These are phyloP conservation scores for Mythimna vitellina DNA, from an alignment of 2,888 invertebrate genomes.

Conservation along the genomic window DNA sequence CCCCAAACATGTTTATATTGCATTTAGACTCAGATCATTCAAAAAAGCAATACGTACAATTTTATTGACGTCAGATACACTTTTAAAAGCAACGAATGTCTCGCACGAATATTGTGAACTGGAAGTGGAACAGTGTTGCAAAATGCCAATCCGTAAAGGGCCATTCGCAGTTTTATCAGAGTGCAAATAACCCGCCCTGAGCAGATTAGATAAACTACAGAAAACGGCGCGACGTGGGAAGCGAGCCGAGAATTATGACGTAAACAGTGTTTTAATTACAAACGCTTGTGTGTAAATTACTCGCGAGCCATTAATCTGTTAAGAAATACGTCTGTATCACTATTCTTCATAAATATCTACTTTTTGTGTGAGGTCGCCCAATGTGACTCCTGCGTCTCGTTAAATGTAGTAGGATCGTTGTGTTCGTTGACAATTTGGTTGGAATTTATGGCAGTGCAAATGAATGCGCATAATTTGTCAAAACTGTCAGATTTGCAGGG, in stretches of 20 bases:
- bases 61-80: constrained; percentile 47
- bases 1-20: constrained; percentile 80
- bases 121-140: constrained; percentile 72
- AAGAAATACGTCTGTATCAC: constrained; percentile 62
- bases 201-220: constrained; percentile 87
- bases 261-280: constrained; percentile 72
- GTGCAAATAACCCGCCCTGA: constrained; percentile 88
- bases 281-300: constrained; percentile 69
- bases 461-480: constrained; percentile 84
- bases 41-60: constrained; percentile 71
- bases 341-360: constrained; percentile 61
- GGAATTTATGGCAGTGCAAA: constrained; percentile 69
- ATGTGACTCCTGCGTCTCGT: constrained; percentile 65
- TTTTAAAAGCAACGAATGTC: constrained; percentile 52
- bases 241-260: constrained; percentile 70
- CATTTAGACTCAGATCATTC: constrained; percentile 77
- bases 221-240: constrained; percentile 81
- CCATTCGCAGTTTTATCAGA: constrained; percentile 83
- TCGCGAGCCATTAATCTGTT: constrained; percentile 64
- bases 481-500: constrained; percentile 79
- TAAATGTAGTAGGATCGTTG: constrained; percentile 56
- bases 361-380: constrained; percentile 62
- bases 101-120: constrained; percentile 56
- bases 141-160: constrained; percentile 82
- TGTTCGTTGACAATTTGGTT: constrained; percentile 61